phyloP scores from a whole-genome alignment of 2,888 invertebrate species.

The Cheilosia grossa region DNA sequence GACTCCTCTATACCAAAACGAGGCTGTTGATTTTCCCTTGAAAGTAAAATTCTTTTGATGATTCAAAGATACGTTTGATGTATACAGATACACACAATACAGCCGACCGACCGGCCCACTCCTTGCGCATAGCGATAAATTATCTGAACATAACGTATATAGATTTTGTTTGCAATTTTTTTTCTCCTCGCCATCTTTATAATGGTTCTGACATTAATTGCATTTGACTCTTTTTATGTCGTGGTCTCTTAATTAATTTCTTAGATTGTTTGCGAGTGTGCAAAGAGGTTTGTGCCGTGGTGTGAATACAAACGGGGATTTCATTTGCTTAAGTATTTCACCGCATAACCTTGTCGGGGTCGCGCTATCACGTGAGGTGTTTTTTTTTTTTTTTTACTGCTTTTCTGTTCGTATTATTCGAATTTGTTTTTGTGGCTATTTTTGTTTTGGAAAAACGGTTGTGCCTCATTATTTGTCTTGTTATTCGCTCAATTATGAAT shows the following conservation, averaged over 20 bases:
- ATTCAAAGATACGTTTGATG: conserved; percentile 15
- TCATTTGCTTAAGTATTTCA: conserved; percentile 6
- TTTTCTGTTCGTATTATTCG: conserved; percentile 8
- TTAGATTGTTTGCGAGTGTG: conserved; percentile 42
- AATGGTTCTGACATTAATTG: conserved; percentile 59
- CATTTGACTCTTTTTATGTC: conserved; percentile 55
- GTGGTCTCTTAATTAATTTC: conserved; percentile 64
- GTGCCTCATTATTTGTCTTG: conserved; percentile 29
- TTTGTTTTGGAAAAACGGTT: conserved; percentile 30
- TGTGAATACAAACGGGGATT: conserved; percentile 35
- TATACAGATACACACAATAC: not conserved
- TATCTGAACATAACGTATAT: conserved; percentile 22
- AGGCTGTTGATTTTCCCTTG: conserved; percentile 41
- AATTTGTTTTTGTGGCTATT: conserved; percentile 8
- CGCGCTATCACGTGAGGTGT: conserved; percentile 48
- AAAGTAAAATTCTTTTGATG: conserved; percentile 27
- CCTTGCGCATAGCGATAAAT: conserved; percentile 29
- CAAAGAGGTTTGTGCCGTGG: conserved; percentile 9
- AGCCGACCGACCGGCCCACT: conserved; percentile 23
- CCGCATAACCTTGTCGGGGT: conserved; percentile 33
- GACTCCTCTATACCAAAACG: conserved; percentile 26
- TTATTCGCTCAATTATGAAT: conserved; percentile 24
- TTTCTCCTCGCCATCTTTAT: conserved; percentile 15
- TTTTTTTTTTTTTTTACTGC: conserved; percentile 13
- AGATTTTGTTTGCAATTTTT: conserved; percentile 16